These are phyloP conservation scores for Isurus oxyrinchus DNA, from an alignment of 2,113 vertebrate genomes.

Conservation along the genomic window DNA sequence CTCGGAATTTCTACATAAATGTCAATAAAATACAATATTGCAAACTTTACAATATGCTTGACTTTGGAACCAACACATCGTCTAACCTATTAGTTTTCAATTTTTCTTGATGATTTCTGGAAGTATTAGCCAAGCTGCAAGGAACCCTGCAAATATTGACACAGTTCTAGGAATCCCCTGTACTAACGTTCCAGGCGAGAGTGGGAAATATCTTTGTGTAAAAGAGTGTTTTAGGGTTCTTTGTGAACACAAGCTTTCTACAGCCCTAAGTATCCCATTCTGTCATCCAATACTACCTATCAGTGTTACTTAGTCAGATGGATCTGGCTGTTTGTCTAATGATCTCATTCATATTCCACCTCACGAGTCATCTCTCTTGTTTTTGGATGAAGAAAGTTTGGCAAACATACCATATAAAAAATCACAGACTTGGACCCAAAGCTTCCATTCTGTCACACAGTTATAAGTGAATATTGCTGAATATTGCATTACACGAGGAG, in stretches of 20 bases:
- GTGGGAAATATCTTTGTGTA: background rate
- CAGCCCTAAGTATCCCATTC: background rate
- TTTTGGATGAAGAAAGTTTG: background rate
- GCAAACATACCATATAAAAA: background rate
- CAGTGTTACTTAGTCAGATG: background rate
- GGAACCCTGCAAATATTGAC: background rate
- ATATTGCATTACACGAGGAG: background rate
- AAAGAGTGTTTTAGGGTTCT: background rate
- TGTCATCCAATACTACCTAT: background rate
- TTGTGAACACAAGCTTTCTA: background rate
- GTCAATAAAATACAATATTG: background rate
- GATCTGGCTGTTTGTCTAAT: background rate
- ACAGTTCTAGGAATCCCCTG: background rate
- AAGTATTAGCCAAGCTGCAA: background rate
- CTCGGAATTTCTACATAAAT: background rate
- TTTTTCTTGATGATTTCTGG: background rate
- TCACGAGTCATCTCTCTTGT: background rate
- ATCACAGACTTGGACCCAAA: constrained; percentile 5
- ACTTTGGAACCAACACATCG: background rate
- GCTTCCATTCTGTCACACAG: background rate
- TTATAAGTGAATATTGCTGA: background rate
- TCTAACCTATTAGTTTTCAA: background rate
- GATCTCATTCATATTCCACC: background rate
- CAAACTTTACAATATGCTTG: background rate
- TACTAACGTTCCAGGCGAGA: background rate